Base-by-base conservation (phyloP, 2,888 invertebrate species). In the Eupithecia subfuscata region DNA sequence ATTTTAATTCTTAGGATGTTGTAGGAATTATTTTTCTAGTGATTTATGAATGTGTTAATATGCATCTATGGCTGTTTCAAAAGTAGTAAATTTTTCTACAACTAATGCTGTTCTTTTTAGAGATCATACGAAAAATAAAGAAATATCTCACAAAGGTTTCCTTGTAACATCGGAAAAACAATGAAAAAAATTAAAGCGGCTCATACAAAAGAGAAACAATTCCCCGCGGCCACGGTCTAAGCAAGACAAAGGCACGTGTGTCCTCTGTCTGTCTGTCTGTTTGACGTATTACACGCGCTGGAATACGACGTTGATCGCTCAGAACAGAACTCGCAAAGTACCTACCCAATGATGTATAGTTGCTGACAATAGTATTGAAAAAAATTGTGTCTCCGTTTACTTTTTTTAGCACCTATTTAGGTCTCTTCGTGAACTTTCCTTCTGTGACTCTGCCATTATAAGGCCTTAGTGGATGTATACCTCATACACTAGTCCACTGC, bases 181-280 rank as follows among this genome's bases (percentile, higher is more conserved):
- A 69, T 71, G 64, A 14, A 70, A 65, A 70, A 73, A 77, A 71
- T 77, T 68, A 71, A 70, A 80, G 43, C 75, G 64, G 64, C 70
- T 73, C 75, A 69, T 73, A 74, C 65, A 74, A 43, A 67, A 71
- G 74, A 70, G 77, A 79, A 89, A 88, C 87, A 88, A 89, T 89
- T 86, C 86, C 86, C 79, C 75, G 67, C 73, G 80, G 86, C 90
- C 86, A 86, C 88, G 85, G 84, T 84, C 85, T 87, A 86, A 87
- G 82, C 85, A 85, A 78, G 81, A 78, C 88, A 88, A 88, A 88
- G 86, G 73, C 52, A 69, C 64, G 70, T 63, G 77, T 71, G 48
- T 78, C 70, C 76, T 78, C 63, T 45, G 25, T 70, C 69, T 74
- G 68, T 74, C 70, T 75, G 77, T 69, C 68, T 40, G 73, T 70